Percentiles rank a stretch among this genome's conserved stretches.
Conservation (phyloP, 2,797 vertebrate species). For the Avahi laniger region DNA sequence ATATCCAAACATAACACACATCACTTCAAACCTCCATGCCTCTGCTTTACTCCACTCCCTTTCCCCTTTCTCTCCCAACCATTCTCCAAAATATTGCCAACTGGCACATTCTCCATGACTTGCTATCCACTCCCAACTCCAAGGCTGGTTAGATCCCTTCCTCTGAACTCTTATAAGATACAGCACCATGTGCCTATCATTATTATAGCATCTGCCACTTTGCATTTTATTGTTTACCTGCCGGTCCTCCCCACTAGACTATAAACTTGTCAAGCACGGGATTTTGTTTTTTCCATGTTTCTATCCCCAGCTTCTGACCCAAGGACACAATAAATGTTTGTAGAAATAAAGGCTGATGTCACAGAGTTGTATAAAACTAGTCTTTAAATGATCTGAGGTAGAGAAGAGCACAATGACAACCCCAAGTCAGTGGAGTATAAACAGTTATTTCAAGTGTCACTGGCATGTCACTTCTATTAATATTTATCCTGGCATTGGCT, state of each 20-base stretch:
- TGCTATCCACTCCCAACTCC: background rate
- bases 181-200: background rate
- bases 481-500: conserved; percentile 64
- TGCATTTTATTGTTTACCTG: background rate
- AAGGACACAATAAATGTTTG: background rate
- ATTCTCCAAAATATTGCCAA: background rate
- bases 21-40: background rate
- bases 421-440: conserved; percentile 67
- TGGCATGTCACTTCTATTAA: background rate
- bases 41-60: background rate
- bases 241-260: background rate
- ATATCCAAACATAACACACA: background rate
- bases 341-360: conserved; percentile 21
- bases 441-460: conserved; percentile 74
- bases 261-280: background rate
- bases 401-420: conserved; percentile 65
- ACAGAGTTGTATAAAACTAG: conserved; percentile 24
- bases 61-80: background rate
- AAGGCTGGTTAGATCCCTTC: background rate
- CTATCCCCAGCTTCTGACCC: conserved; percentile 15
- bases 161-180: background rate
- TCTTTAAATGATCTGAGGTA: background rate
- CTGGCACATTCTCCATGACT: background rate
- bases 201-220: background rate
- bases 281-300: conserved; percentile 21